Percentiles rank a stretch among this genome's conserved stretches.
These are phyloP conservation scores for Dryococelus australis DNA, from an alignment of 2,888 invertebrate genomes.

Conservation along the genomic window DNA sequence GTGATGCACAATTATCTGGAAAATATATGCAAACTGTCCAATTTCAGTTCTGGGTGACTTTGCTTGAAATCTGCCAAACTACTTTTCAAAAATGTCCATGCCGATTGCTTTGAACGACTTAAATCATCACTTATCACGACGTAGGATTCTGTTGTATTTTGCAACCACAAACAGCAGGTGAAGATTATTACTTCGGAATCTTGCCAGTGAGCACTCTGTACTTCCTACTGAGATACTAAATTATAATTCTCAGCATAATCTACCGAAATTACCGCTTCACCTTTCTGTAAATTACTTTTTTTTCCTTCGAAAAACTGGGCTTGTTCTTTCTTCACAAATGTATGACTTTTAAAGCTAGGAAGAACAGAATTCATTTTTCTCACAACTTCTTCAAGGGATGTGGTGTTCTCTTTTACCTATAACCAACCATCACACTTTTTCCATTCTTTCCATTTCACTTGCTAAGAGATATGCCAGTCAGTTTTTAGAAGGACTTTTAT, in stretches of 20 bases:
- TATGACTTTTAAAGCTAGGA: background rate
- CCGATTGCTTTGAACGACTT: background rate
- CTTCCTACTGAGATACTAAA: background rate
- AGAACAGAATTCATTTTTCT: background rate
- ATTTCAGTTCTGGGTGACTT: background rate
- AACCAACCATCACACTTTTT: background rate
- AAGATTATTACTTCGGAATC: background rate
- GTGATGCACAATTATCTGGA: background rate
- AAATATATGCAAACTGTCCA: background rate
- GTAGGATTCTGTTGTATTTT: background rate
- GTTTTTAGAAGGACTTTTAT: background rate
- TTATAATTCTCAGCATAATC: background rate
- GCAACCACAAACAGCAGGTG: background rate
- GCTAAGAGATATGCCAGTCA: background rate
- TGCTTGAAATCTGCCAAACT: background rate
- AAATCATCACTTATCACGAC: too few relatives aligned
- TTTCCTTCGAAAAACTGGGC: background rate
- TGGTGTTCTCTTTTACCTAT: background rate
- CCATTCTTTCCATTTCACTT: background rate
- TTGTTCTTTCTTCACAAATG: too few relatives aligned
- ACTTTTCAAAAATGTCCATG: slow-evolving; percentile 11
- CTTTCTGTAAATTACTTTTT: background rate
- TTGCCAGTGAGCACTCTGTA: background rate
- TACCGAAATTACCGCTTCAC: background rate
- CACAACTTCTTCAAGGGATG: background rate